A percentile compares a stretch with the other conserved stretches of the same genome.
Conservation (phyloP, 2,888 invertebrate species). For the Lasioglossum calceatum region DNA sequence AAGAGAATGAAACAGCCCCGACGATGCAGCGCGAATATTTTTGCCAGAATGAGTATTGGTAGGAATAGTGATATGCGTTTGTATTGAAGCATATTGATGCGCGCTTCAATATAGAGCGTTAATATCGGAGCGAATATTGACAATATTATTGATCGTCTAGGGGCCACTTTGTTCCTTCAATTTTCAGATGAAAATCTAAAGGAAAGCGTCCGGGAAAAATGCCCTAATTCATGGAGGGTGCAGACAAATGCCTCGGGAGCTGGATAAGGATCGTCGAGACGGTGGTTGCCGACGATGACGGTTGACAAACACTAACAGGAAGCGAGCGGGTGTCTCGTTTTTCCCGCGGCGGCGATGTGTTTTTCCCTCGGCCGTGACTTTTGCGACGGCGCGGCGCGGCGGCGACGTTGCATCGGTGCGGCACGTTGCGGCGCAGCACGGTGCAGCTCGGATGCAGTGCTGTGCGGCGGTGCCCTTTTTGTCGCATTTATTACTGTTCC, state of each 20-base stretch:
- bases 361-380: conserved; percentile 43
- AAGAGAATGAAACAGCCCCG: too few relatives aligned
- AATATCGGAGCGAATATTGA: too few relatives aligned
- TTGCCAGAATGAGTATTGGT: too few relatives aligned
- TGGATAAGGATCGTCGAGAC: neutral
- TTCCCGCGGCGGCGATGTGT: conserved; percentile 33
- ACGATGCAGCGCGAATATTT: too few relatives aligned
- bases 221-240: neutral
- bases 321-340: conserved; percentile 45
- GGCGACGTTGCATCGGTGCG: neutral
- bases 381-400: conserved; percentile 20
- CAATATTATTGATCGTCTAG: too few relatives aligned
- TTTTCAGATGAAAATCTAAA: too few relatives aligned
- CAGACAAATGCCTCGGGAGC: neutral
- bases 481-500: conserved; percentile 61
- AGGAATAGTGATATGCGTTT: too few relatives aligned
- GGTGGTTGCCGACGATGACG: neutral
- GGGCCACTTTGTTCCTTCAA: too few relatives aligned
- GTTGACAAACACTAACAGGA: conserved; percentile 29
- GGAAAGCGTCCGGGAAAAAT: neutral
- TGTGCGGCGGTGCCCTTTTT: conserved; percentile 39
- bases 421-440: neutral
- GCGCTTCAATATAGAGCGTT: too few relatives aligned
- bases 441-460: neutral
- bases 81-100: too few relatives aligned